Evolutionary conservation across 2,797 vertebrate genomes (phyloP).

Genomic region (Fundulus diaphanus): DNA sequence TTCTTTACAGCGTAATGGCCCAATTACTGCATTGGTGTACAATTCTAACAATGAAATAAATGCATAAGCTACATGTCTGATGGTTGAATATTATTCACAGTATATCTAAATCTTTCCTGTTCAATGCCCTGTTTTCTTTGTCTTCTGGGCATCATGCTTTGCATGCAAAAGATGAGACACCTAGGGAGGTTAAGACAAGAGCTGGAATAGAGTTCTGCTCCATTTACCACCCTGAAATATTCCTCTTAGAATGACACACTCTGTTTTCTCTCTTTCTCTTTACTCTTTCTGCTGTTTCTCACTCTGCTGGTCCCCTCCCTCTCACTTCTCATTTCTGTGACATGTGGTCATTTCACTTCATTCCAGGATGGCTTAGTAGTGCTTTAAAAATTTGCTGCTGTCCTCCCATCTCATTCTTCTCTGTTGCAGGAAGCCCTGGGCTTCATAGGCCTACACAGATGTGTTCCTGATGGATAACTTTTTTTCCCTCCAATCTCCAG

Average conservation of each 20-base stretch:
- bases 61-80: slow-evolving; percentile 40
- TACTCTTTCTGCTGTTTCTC: slow-evolving; percentile 52
- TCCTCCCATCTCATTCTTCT: slow-evolving; percentile 64
- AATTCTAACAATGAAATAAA: slow-evolving; percentile 47
- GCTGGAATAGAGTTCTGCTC: slow-evolving; percentile 82
- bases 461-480: slow-evolving; percentile 43
- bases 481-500: slow-evolving; percentile 47
- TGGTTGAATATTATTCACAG: slow-evolving; percentile 44
- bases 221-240: slow-evolving; percentile 81
- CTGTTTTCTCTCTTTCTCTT: slow-evolving; percentile 69
- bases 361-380: slow-evolving; percentile 69
- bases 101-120: slow-evolving; percentile 54
- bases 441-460: slow-evolving; percentile 49
- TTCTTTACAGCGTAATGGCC: background rate
- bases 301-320: slow-evolving; percentile 50
- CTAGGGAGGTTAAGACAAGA: slow-evolving; percentile 77
- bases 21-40: background rate
- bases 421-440: slow-evolving; percentile 55
- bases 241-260: slow-evolving; percentile 75
- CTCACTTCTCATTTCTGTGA: slow-evolving; percentile 70
- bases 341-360: slow-evolving; percentile 76
- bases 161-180: slow-evolving; percentile 77
- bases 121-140: slow-evolving; percentile 59
- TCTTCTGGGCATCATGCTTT: slow-evolving; percentile 75
- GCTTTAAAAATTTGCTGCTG: slow-evolving; percentile 69